These are phyloP conservation scores for Loripinus fragilis DNA, from an alignment of 2,888 invertebrate genomes.

Conservation along the genomic window DNA sequence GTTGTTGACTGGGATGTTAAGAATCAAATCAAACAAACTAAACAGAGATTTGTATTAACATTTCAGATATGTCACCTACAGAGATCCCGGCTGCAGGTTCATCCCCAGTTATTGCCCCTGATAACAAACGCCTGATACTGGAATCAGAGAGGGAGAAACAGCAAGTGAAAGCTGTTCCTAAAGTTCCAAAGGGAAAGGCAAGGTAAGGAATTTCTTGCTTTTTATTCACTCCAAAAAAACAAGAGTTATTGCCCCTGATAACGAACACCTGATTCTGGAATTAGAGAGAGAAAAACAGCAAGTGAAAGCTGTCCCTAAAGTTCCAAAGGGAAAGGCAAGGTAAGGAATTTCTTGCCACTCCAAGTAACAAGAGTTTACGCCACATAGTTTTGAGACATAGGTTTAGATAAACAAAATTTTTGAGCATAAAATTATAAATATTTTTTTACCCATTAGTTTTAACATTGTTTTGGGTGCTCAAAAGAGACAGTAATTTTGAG, in stretches of 20 bases:
- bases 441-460: too few species aligned
- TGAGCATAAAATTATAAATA: too few species aligned
- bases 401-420: too few species aligned
- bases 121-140: conserved; percentile 60
- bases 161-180: conserved; percentile 51
- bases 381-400: too few species aligned
- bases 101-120: conserved; percentile 59
- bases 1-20: too few species aligned
- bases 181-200: conserved; percentile 69
- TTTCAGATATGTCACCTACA: conserved; percentile 61
- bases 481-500: too few species aligned
- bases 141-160: conserved; percentile 49
- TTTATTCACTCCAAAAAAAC: too few species aligned
- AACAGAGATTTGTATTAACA: neutral
- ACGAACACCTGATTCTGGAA: conserved; percentile 59
- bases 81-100: conserved; percentile 64
- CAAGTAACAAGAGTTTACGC: too few species aligned
- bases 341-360: too few species aligned
- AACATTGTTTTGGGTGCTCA: too few species aligned
- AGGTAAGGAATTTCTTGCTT: too few species aligned
- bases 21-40: too few species aligned
- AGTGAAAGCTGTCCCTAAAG: conserved; percentile 56
- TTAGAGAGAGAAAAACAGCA: conserved; percentile 41
- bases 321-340: conserved; percentile 72
- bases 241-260: conserved; percentile 62